Conservation (phyloP, 2,888 invertebrate genomes). For the Tethea ocularis region DNA sequence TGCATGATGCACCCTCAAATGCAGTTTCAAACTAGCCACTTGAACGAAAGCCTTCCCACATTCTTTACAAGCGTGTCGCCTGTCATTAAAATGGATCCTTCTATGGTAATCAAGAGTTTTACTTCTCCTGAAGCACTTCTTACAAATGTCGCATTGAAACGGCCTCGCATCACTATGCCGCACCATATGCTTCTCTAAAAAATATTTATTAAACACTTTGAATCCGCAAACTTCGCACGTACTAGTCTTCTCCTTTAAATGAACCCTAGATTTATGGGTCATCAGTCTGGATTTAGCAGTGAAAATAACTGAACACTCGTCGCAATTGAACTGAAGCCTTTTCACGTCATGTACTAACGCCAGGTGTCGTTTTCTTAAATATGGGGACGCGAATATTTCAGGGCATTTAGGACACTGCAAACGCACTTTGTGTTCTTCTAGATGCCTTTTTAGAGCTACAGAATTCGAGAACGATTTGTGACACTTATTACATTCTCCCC, state of each 20-base stretch:
- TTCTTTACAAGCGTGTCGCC: constrained; percentile 69
- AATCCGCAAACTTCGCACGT: constrained; percentile 68
- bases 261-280: constrained; percentile 59
- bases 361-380: constrained; percentile 62
- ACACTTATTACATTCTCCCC: constrained; percentile 43
- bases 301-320: constrained; percentile 58
- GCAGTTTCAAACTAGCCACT: constrained; percentile 81
- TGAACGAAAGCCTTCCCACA: constrained; percentile 84
- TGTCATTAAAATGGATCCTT: constrained; percentile 82
- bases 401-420: constrained; percentile 65
- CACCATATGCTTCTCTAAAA: constrained; percentile 80
- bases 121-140: constrained; percentile 77
- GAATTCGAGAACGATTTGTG: constrained; percentile 41
- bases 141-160: constrained; percentile 74
- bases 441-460: constrained; percentile 40
- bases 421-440: constrained; percentile 18
- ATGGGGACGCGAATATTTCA: constrained; percentile 52
- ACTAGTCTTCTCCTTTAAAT: constrained; percentile 61
- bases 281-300: constrained; percentile 53
- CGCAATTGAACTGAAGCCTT: constrained; percentile 59
- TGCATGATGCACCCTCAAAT: constrained; percentile 79
- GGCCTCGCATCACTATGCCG: constrained; percentile 82
- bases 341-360: constrained; percentile 64
- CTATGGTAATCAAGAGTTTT: constrained; percentile 81
- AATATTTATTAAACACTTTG: constrained; percentile 66